These are phyloP conservation scores for Zelleria hepariella DNA, from an alignment of 2,888 invertebrate genomes.

Conservation along the genomic window DNA sequence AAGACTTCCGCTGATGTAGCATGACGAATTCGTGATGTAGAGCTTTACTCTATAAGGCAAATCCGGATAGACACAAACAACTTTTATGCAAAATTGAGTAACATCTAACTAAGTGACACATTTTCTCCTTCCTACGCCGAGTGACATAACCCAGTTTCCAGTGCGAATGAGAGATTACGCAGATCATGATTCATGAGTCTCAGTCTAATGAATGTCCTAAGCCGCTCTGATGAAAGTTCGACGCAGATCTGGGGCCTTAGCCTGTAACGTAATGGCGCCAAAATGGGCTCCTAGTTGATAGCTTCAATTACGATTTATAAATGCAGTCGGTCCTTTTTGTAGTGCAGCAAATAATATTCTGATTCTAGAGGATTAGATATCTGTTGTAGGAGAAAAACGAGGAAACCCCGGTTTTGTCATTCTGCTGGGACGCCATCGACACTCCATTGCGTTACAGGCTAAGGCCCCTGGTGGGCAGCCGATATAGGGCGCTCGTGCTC, in stretches of 20 bases:
- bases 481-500: slow-evolving; percentile 52
- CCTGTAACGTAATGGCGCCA: too few relatives aligned
- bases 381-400: too few relatives aligned
- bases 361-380: too few relatives aligned
- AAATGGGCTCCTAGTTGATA: too few relatives aligned
- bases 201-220: background rate
- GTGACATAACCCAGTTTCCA: background rate
- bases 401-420: too few relatives aligned
- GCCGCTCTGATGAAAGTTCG: slow-evolving; percentile 28
- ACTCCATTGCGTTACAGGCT: too few relatives aligned
- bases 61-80: background rate
- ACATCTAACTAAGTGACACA: background rate
- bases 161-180: background rate
- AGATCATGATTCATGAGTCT: background rate
- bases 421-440: too few relatives aligned
- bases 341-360: too few relatives aligned
- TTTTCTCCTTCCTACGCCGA: background rate
- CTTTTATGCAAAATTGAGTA: background rate
- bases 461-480: too few relatives aligned
- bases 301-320: too few relatives aligned
- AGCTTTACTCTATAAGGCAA: background rate
- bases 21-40: background rate
- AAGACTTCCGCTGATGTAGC: background rate
- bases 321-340: too few relatives aligned
- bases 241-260: too few relatives aligned